Conservation (phyloP, 2,888 invertebrate genomes). For the Agapostemon virescens region DNA sequence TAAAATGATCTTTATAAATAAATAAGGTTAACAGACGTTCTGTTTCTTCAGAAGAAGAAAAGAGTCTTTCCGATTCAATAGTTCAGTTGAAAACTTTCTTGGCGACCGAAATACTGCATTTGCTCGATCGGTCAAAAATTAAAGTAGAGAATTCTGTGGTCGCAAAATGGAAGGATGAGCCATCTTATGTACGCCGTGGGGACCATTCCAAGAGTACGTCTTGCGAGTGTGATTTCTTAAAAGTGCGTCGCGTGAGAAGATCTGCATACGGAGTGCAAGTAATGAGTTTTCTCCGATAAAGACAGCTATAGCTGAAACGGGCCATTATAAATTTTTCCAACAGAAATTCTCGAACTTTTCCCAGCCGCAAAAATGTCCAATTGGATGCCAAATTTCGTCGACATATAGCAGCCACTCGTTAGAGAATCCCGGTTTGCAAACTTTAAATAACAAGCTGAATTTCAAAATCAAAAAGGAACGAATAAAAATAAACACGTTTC, state of each 20-base stretch:
- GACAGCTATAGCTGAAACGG: neutral
- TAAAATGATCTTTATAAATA: neutral
- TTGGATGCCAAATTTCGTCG: neutral
- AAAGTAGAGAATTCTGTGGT: neutral
- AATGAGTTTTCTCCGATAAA: neutral
- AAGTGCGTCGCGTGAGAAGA: neutral
- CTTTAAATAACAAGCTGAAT: neutral
- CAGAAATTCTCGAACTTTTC: neutral
- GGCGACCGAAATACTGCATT: neutral
- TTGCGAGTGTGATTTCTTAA: neutral
- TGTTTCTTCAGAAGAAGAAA: neutral
- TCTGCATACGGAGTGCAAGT: neutral
- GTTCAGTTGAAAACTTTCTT: neutral
- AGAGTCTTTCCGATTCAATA: neutral
- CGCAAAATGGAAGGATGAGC: neutral
- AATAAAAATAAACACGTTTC: neutral
- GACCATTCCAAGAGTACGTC: neutral
- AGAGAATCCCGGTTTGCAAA: neutral
- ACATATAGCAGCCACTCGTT: neutral
- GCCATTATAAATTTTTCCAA: conserved; percentile 1
- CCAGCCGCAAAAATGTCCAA: neutral
- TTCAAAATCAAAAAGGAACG: neutral
- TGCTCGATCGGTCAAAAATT: neutral
- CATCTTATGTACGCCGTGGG: neutral
- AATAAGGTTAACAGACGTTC: neutral